Conservation (phyloP, 2,113 vertebrate species). For the Camarhynchus parvulus region DNA sequence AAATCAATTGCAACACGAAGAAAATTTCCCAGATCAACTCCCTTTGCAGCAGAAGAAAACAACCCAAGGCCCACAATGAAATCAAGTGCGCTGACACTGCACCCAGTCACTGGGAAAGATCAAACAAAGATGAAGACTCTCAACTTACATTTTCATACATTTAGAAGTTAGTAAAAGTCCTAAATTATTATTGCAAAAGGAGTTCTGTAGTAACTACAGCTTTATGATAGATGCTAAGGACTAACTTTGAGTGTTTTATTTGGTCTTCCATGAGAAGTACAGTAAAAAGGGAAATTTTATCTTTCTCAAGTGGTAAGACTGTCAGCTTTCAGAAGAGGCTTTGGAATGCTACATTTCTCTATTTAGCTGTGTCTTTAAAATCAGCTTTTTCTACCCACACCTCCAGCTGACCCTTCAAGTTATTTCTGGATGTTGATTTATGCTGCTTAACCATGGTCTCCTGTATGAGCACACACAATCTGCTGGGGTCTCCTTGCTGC, state of each 20-base stretch:
- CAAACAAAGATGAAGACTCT: not conserved
- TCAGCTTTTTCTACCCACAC: not conserved
- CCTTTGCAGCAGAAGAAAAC: not conserved
- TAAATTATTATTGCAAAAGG: not conserved
- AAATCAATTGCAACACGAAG: not conserved
- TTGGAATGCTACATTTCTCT: not conserved
- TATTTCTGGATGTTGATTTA: not conserved
- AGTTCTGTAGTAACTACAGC: not conserved
- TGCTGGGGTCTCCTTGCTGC: not conserved
- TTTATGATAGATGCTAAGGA: not conserved
- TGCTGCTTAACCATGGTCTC: not conserved
- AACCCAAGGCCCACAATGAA: not conserved
- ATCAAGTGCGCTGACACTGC: not conserved
- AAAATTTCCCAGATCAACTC: not conserved
- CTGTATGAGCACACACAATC: not conserved
- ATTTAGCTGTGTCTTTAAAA: not conserved
- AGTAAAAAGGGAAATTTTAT: not conserved
- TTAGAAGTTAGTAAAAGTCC: not conserved
- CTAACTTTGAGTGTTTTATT: not conserved
- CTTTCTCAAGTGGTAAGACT: not conserved
- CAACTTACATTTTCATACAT: not conserved
- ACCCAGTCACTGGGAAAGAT: not conserved
- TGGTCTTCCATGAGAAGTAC: not conserved
- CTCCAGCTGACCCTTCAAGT: not conserved
- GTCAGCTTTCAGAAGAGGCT: not conserved